Percentiles rank a stretch among this genome's conserved stretches.
phyloP scores from a whole-genome alignment of 2,888 invertebrate species.

The Orchesella flavescens region DNA sequence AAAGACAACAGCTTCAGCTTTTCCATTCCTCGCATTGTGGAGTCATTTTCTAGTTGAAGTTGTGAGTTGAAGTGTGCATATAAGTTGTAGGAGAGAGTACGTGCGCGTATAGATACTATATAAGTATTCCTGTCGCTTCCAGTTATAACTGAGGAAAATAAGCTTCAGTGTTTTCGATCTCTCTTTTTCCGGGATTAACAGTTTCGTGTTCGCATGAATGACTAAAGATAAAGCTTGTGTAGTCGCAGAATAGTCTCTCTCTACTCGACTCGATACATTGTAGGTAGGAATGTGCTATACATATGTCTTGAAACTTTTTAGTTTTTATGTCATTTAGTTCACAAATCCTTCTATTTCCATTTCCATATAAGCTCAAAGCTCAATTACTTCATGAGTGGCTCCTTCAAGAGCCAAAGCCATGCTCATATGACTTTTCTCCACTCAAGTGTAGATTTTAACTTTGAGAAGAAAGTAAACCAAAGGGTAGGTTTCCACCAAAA shows the following conservation, averaged over 20 bases:
- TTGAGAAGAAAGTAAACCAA: no score
- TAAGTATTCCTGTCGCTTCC: background rate
- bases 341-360: no score
- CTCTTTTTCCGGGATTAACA: conserved; percentile 27
- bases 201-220: conserved; percentile 29
- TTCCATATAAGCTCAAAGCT: background rate
- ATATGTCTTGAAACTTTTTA: no score
- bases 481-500: no score
- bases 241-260: background rate
- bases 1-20: background rate
- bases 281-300: no score
- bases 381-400: conserved; percentile 5
- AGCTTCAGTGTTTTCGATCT: conserved; percentile 15
- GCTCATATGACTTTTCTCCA: no score
- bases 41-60: no score
- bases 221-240: conserved; percentile 10
- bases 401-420: background rate
- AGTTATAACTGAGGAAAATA: background rate
- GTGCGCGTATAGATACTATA: background rate
- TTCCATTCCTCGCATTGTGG: background rate
- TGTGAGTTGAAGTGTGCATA: no score
- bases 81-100: no score
- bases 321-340: no score
- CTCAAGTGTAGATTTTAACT: no score
- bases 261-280: background rate